Evolutionary conservation across 2,888 invertebrate genomes (phyloP), one percentile per base, ranked within the genome.

Genomic region (Temnothorax rugatulus): DNA sequence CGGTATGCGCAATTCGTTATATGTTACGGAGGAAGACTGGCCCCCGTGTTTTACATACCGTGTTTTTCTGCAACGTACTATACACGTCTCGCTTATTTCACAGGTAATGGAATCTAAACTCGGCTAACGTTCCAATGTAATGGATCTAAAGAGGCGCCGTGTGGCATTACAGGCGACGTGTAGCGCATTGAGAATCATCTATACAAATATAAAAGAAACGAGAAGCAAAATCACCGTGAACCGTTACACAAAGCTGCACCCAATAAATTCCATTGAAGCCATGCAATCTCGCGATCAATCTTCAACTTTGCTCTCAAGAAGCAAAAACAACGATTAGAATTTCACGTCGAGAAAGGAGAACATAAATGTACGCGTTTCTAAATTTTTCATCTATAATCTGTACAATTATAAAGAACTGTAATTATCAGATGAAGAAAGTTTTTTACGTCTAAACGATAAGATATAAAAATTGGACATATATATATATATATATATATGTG

Each of bases 191-290:
- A 63, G 61, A 74, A 83, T 77, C 76, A 85, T 85, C 47, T 74
- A 41, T 57, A n/a, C 34, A 25, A 21, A 81, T 13, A 11, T 52
- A 52, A 47, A 44, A 50, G 41, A 79, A 50, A 68, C 25, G 63
- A 75, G 63, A 34, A 25, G 75, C 25, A 47, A 69, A 69, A 59
- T 34, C 66, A 29, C 21, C 34, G 44, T 38, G 25, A 79, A 52
- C 21, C 66, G 84, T 85, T 83, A 50, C 47, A 50, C 47, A 50
- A 59, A 47, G 69, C 69, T 84, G 63, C 77, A 68, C 76, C 85
- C 83, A 87, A 66, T 87, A 82, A 83, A 85, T 88, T 89, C 85
- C 77, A 74, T 76, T 83, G 87, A 68, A 81, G 86, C 50, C 82
- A 76, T 63, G 47, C 54, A 73, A 61, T 61, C n/a, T 74, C 25